Base-by-base conservation (phyloP, 2,888 invertebrate genomes). In the Cyrtodaria siliqua region DNA sequence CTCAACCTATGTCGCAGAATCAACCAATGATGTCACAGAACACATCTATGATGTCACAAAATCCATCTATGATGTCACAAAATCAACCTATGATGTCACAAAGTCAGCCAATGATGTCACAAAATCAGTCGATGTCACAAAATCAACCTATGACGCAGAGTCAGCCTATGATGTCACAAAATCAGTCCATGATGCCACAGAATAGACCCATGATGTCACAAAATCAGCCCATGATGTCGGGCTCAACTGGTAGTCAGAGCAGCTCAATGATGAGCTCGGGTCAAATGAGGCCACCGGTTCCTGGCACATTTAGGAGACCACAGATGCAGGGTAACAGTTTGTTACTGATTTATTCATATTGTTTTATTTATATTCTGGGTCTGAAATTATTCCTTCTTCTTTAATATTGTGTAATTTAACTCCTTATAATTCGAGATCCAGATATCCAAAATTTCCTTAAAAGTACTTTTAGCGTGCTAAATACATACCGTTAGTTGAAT, bases 61-160 rank as follows among this genome's bases (percentile, higher is more conserved):
- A 81, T 50, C 86, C 86, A 44, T 77, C 82, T 6, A 83, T 83
- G 82, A 86, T 85, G 83, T 83, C 87, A 60, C 76, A 83, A 49
- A 78, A 84, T 62, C 84, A 75, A 60, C 61, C 74, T 18, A 79
- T 79, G 79, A 72, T 86, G 85, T 73, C 84, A 44, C 82, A 80
- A 26, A 74, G 23, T 61, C 69, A 79, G 24, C 83, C 79, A 26
- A 79, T 82, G 79, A 78, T 82, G 73, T 73, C 84, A 42, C 87
- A 87, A 56, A 64, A 79, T 50, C 83, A 85, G 42, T 69, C 81
- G 4, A 85, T 84, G 84, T 77, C 86, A 56, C 86, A 85, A 53
- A 79, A 80, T 59, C 80, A 75, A 55, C 57, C 74, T 4, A 82
- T 84, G 79, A 27, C 77, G 42, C 74, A 74, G 27, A 68, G 44